phyloP scores from a whole-genome alignment of 2,113 vertebrate genomes.

The Xiphophorus maculatus region DNA sequence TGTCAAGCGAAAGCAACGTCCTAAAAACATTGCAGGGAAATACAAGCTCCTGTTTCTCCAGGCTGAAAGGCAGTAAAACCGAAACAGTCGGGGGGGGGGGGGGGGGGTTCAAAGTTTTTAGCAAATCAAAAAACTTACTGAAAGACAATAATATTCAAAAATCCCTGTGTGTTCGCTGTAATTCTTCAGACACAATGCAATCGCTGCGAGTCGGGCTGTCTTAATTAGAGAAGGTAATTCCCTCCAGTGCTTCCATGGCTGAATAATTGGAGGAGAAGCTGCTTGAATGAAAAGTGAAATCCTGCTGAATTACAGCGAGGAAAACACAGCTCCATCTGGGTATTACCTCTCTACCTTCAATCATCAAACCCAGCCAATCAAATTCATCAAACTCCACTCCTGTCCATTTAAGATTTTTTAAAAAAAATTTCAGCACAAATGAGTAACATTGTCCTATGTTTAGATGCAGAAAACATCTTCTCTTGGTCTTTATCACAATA shows the following conservation, averaged over 20 bases:
- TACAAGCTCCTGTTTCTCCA: not conserved
- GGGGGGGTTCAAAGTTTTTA: not conserved
- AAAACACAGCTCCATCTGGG: not conserved
- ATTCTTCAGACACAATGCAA: not conserved
- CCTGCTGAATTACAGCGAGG: constrained; percentile 5
- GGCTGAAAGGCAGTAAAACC: not conserved
- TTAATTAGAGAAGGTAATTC: constrained; percentile 12
- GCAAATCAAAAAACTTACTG: not conserved
- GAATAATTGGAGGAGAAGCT: constrained; percentile 13
- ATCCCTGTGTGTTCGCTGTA: not conserved
- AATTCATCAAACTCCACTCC: not conserved
- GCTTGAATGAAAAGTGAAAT: constrained; percentile 6
- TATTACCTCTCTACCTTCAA: not conserved
- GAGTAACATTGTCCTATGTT: not conserved
- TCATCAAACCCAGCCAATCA: not conserved
- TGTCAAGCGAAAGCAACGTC: constrained; percentile 17
- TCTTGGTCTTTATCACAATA: not conserved
- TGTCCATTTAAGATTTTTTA: not conserved
- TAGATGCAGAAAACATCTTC: not conserved
- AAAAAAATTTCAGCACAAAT: not conserved
- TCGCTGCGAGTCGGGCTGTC: not conserved
- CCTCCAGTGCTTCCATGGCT: not conserved
- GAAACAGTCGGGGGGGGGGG: not conserved
- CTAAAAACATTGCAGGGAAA: not conserved
- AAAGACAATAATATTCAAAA: not conserved